Conservation (phyloP, 92 coral and sea anemone genomes). For the Parazoanthus darwini region DNA sequence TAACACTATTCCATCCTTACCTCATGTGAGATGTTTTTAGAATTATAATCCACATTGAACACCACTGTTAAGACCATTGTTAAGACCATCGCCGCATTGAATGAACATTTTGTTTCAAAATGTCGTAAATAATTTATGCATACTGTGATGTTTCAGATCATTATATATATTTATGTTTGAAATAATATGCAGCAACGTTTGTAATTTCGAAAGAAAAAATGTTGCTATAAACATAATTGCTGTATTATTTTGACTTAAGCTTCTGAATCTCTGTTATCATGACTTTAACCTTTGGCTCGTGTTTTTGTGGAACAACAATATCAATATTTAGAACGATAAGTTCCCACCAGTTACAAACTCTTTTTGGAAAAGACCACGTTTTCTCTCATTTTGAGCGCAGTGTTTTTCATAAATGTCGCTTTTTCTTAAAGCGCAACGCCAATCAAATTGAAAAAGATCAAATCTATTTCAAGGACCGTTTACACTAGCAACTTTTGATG, state of each 20-base stretch:
- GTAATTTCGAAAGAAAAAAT: background rate
- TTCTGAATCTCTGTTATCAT: background rate
- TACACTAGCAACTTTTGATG: too few species aligned
- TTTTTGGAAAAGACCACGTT: too few species aligned
- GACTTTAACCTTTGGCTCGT: too few species aligned
- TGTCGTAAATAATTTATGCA: background rate
- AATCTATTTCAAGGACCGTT: too few species aligned
- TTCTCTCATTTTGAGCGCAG: too few species aligned
- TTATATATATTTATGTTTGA: slow-evolving; percentile 25
- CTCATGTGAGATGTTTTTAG: background rate
- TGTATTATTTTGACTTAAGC: background rate
- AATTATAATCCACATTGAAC: background rate
- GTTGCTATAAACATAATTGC: background rate
- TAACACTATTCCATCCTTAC: background rate
- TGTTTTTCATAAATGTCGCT: too few species aligned
- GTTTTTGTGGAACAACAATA: too few species aligned
- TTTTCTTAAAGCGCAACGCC: too few species aligned
- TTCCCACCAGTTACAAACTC: too few species aligned
- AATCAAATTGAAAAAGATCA: too few species aligned
- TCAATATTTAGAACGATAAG: too few species aligned
- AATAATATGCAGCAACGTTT: background rate
- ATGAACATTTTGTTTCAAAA: slow-evolving; percentile 7
- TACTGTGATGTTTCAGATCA: background rate
- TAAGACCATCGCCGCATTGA: background rate
- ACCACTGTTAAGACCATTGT: background rate